A percentile compares a stretch with the other conserved stretches of the same genome.
Conservation (phyloP, 2,888 invertebrate genomes). For the Myopa tessellatipennis region DNA sequence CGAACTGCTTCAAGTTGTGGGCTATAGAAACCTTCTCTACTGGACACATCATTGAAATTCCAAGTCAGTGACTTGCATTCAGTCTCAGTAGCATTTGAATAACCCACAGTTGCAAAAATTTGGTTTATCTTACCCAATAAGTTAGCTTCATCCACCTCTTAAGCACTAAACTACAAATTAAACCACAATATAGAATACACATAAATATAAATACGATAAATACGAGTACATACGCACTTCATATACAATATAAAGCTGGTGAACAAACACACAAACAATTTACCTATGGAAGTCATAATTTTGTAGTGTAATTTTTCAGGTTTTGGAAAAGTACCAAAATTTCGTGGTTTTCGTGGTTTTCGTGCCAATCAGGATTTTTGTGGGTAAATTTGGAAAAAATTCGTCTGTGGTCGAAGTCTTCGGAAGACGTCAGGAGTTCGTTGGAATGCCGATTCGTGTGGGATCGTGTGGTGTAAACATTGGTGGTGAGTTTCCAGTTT, state of each 20-base stretch:
- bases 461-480: background rate
- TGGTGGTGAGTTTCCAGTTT: background rate
- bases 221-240: background rate
- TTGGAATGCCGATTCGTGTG: constrained; percentile 15
- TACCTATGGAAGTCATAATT: constrained; percentile 68
- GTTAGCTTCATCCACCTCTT: no score
- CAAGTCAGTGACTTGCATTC: no score
- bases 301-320: constrained; percentile 53
- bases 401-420: background rate
- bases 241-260: background rate
- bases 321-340: background rate
- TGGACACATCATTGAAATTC: no score
- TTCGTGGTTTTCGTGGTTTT: background rate
- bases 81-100: no score
- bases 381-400: constrained; percentile 43
- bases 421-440: constrained; percentile 34
- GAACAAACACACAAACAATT: constrained; percentile 52
- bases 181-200: no score
- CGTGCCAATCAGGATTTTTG: constrained; percentile 5
- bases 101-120: no score
- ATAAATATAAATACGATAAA: no score
- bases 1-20: no score
- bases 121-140: no score
- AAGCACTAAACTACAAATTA: no score
- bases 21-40: no score